phyloP scores from a whole-genome alignment of 1,140 invertebrate species.

The Periplaneta americana region DNA sequence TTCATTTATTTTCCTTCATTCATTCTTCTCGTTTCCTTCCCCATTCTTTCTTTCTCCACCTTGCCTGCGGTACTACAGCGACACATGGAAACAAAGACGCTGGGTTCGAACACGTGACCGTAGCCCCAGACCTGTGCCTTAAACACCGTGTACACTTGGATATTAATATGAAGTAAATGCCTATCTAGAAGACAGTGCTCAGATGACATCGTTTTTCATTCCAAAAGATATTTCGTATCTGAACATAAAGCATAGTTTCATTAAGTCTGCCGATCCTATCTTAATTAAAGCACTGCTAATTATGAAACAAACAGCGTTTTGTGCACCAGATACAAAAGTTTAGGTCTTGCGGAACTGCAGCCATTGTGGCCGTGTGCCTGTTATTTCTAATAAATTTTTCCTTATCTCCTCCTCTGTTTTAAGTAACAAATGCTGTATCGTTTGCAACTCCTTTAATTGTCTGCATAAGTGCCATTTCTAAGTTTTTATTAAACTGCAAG shows the following conservation, averaged over 20 bases:
- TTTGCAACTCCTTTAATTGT: not conserved
- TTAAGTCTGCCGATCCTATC: not conserved
- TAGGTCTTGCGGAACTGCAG: not conserved
- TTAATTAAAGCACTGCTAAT: not conserved
- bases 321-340: not conserved
- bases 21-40: too few species aligned
- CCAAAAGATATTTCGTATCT: not conserved
- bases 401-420: not conserved
- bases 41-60: too few species aligned
- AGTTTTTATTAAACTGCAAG: not conserved
- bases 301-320: not conserved
- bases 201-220: too few species aligned
- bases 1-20: too few species aligned
- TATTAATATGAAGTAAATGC: too few species aligned
- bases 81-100: too few species aligned
- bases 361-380: not conserved
- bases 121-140: too few species aligned
- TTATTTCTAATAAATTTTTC: not conserved
- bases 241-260: not conserved
- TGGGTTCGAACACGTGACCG: too few species aligned
- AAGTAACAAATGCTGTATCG: not conserved
- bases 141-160: too few species aligned
- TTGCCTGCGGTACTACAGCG: too few species aligned
- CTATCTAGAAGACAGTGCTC: too few species aligned
- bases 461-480: not conserved